phyloP scores from a whole-genome alignment of 2,797 vertebrate species.

The Anolis apletophallus region DNA sequence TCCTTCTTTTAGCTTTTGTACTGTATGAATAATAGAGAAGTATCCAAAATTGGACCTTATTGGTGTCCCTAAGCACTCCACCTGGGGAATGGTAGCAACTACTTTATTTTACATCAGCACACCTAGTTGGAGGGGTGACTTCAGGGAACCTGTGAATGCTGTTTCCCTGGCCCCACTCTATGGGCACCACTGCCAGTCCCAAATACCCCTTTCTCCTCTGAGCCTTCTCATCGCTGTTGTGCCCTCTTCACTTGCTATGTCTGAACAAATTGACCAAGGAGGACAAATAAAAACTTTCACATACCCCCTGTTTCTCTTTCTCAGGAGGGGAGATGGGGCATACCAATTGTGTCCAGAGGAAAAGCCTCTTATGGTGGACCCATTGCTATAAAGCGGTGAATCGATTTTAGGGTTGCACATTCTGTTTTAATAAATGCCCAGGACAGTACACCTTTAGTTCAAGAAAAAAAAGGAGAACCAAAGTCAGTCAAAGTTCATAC shows the following conservation, averaged over 20 bases:
- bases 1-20: background rate
- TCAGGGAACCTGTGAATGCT: background rate
- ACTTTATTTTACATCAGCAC: background rate
- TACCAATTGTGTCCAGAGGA: too few relatives aligned
- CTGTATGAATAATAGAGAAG: constrained; percentile 27
- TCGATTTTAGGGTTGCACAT: too few relatives aligned
- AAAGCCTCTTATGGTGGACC: too few relatives aligned
- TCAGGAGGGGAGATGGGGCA: background rate
- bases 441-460: too few relatives aligned
- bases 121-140: background rate
- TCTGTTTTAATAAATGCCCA: too few relatives aligned
- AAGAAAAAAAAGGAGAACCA: too few relatives aligned
- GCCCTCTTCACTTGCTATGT: background rate
- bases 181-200: background rate
- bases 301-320: background rate
- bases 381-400: too few relatives aligned
- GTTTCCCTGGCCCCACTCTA: background rate
- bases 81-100: background rate
- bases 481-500: too few relatives aligned
- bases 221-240: background rate
- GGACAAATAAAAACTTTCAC: background rate
- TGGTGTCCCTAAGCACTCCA: background rate
- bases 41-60: background rate
- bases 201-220: background rate
- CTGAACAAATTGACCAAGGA: background rate